Conservation (phyloP, 2,888 invertebrate species). For the Penaeus monodon region DNA sequence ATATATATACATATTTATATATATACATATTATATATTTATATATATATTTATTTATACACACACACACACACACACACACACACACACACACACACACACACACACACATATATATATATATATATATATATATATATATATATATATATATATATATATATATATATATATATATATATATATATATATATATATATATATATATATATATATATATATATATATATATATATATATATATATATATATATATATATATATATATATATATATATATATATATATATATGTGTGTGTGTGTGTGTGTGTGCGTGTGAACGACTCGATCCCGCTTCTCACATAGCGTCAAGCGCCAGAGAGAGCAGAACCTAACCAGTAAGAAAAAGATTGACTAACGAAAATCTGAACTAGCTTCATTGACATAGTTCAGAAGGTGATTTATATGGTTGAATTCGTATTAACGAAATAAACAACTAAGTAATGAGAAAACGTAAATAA, state of each 20-base stretch:
- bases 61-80: no score
- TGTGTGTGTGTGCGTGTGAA: neutral
- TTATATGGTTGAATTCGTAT: no score
- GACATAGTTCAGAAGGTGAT: no score
- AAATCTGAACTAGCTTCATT: no score
- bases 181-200: slow-evolving; percentile 21
- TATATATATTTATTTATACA: neutral
- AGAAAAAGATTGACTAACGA: no score
- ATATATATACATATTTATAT: neutral
- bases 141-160: slow-evolving; percentile 18
- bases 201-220: slow-evolving; percentile 18
- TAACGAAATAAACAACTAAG: no score
- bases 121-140: slow-evolving; percentile 21
- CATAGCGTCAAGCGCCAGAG: no score
- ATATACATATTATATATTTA: slow-evolving; percentile 6
- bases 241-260: slow-evolving; percentile 25
- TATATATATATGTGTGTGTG: neutral
- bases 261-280: slow-evolving; percentile 10
- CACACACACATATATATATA: neutral
- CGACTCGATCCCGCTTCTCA: no score
- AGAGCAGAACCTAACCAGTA: no score
- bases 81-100: no score
- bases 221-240: slow-evolving; percentile 25
- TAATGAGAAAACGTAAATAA: no score
- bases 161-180: slow-evolving; percentile 11